phyloP scores from a whole-genome alignment of 1,140 invertebrate genomes.

The Penaeus indicus region DNA sequence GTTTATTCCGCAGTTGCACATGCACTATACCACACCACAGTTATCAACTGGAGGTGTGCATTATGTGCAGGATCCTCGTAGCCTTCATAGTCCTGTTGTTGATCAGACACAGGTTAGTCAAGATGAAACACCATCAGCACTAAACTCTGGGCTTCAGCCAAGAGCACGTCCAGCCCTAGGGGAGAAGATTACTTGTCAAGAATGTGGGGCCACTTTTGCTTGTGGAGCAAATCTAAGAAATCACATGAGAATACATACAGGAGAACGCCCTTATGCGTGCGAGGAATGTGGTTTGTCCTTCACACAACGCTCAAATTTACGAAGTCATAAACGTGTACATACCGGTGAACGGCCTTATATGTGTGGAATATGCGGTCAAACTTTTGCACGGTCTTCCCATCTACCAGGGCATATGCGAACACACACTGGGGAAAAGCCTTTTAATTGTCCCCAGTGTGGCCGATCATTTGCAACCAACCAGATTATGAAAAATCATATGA shows the following conservation, averaged over 20 bases:
- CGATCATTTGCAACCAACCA: slow-evolving; percentile 72
- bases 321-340: slow-evolving; percentile 88
- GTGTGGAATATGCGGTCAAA: slow-evolving; percentile 73
- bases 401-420: slow-evolving; percentile 64
- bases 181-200: slow-evolving; percentile 49
- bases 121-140: background rate
- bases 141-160: background rate
- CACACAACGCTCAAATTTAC: slow-evolving; percentile 77
- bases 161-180: background rate
- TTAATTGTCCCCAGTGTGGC: slow-evolving; percentile 67
- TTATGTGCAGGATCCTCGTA: slow-evolving; percentile 44
- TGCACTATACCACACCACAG: slow-evolving; percentile 9
- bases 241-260: slow-evolving; percentile 88
- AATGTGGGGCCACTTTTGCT: slow-evolving; percentile 56
- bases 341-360: slow-evolving; percentile 78
- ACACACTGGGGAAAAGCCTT: slow-evolving; percentile 68
- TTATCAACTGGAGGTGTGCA: slow-evolving; percentile 34
- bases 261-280: slow-evolving; percentile 92
- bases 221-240: slow-evolving; percentile 69
- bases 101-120: background rate
- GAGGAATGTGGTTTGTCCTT: slow-evolving; percentile 63
- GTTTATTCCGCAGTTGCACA: slow-evolving; percentile 30
- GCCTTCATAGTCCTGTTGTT: slow-evolving; percentile 1
- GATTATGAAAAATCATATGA: slow-evolving; percentile 69
- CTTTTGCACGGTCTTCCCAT: slow-evolving; percentile 66